These are phyloP conservation scores for Coturnix japonica DNA, from an alignment of 2,113 vertebrate species.

Conservation along the genomic window DNA sequence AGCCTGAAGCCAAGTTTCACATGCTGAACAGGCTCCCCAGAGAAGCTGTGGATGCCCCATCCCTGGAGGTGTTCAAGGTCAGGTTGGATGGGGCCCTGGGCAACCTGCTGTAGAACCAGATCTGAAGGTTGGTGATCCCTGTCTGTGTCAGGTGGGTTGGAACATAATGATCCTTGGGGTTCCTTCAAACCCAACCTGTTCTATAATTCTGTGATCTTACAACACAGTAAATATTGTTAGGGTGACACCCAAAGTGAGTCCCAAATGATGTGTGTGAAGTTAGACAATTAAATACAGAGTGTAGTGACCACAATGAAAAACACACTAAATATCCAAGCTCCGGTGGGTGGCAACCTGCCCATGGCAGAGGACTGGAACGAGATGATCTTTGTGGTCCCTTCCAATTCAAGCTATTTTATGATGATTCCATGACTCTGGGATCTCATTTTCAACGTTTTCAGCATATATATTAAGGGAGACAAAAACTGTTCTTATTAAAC, in stretches of 20 bases:
- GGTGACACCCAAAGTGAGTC: background rate
- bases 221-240: background rate
- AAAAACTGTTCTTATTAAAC: background rate
- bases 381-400: background rate
- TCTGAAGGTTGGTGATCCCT: too few species aligned
- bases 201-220: rapidly evolving
- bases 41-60: too few species aligned
- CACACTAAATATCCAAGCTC: background rate
- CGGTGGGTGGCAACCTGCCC: background rate
- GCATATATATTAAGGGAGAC: background rate
- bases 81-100: too few species aligned
- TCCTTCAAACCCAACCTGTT: too few species aligned
- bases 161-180: too few species aligned
- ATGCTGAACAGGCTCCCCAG: too few species aligned
- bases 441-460: background rate
- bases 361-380: background rate
- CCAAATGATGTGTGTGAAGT: background rate
- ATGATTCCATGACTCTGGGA: background rate
- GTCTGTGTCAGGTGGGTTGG: too few species aligned
- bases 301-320: background rate
- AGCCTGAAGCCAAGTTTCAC: background rate
- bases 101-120: too few species aligned
- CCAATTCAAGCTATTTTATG: background rate
- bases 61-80: too few species aligned
- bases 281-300: background rate